These are phyloP conservation scores for Boulengeromyrus knoepffleri DNA, from an alignment of 2,113 vertebrate genomes.

Conservation along the genomic window DNA sequence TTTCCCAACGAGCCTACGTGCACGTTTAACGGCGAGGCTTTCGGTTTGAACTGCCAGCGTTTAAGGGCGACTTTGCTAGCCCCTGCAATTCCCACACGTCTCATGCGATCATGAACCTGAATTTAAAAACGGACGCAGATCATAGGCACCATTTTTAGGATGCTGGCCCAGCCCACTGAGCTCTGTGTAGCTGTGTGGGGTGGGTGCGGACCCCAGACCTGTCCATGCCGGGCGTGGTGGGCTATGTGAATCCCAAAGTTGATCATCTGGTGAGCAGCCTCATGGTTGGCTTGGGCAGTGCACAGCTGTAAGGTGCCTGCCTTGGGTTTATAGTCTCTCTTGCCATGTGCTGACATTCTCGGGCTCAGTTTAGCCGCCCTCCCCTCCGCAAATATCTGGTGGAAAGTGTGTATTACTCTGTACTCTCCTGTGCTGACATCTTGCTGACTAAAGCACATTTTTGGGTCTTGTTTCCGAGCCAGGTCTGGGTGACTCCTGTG, in stretches of 20 bases:
- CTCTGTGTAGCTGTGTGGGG: not conserved
- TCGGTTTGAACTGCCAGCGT: not conserved
- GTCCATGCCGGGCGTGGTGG: not conserved
- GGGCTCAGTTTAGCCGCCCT: not conserved
- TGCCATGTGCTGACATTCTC: not conserved
- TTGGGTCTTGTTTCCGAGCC: not conserved
- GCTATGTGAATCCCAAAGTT: not conserved
- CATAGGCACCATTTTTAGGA: not conserved
- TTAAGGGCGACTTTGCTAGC: not conserved
- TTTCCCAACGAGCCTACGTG: not conserved
- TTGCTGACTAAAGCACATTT: not conserved
- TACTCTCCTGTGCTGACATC: constrained; percentile 7
- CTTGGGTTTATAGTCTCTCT: not conserved
- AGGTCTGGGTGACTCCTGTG: not conserved
- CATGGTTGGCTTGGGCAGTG: no score
- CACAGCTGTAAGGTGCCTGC: not conserved
- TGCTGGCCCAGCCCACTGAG: not conserved
- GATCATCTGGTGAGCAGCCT: not conserved
- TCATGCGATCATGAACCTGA: not conserved
- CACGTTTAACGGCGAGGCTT: not conserved
- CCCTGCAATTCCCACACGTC: not conserved
- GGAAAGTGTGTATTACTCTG: not conserved
- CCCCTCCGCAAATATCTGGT: not conserved
- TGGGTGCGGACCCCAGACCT: not conserved
- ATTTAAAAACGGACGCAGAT: not conserved